phyloP scores from a whole-genome alignment of 2,797 vertebrate genomes.

The Rhynchotus rufescens region DNA sequence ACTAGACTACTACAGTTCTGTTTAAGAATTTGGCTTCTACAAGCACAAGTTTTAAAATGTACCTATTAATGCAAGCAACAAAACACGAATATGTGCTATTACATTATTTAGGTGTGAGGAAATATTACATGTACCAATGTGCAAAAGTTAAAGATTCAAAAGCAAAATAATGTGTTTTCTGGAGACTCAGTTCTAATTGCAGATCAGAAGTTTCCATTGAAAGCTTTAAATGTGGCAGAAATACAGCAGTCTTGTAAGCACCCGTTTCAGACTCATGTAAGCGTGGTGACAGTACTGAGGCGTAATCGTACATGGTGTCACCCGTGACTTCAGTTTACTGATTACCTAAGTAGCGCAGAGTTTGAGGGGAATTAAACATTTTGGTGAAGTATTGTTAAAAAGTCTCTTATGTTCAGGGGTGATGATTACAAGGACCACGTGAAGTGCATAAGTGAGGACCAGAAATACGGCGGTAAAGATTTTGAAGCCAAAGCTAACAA shows the following conservation, averaged over 20 bases:
- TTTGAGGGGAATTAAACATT: background rate
- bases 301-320: fast-evolving
- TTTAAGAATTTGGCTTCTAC: background rate
- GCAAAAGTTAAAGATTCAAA: background rate
- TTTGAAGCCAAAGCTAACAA: constrained; percentile 91
- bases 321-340: background rate
- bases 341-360: background rate
- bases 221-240: background rate
- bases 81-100: background rate
- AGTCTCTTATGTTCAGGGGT: constrained; percentile 80
- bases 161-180: background rate
- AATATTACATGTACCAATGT: background rate
- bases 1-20: background rate
- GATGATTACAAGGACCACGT: constrained; percentile 90
- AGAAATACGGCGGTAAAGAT: constrained; percentile 95
- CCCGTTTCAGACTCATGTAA: background rate
- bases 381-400: background rate
- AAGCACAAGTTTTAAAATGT: background rate
- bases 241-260: background rate
- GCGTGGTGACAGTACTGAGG: fast-evolving
- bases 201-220: background rate
- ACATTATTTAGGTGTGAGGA: background rate
- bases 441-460: constrained; percentile 92
- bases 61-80: background rate
- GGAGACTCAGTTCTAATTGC: background rate